These are phyloP conservation scores for Pachypsylla venusta DNA, from an alignment of 1,140 invertebrate genomes.

Conservation along the genomic window DNA sequence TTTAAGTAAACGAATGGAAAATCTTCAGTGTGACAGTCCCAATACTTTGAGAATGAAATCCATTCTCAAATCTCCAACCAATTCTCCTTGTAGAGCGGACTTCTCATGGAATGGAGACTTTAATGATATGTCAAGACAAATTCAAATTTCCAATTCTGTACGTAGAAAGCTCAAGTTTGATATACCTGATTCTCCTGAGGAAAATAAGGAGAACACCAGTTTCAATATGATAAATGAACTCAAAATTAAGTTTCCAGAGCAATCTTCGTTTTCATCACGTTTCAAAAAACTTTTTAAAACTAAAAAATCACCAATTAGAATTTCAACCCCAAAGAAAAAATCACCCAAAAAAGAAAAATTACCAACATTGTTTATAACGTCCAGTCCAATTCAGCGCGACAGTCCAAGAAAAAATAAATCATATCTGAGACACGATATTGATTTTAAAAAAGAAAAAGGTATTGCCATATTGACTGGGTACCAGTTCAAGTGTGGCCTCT, in stretches of 20 bases:
- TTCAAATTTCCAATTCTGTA: constrained; percentile 12
- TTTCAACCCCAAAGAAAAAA: neutral
- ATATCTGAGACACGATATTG: constrained; percentile 2
- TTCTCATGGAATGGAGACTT: constrained; percentile 1
- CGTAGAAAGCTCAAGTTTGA: constrained; percentile 24
- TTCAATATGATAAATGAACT: constrained; percentile 10
- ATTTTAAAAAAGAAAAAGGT: constrained; percentile 9
- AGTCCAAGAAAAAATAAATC: constrained; percentile 12
- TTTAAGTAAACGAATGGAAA: neutral
- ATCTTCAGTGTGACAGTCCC: neutral
- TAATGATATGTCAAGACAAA: neutral
- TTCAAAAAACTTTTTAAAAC: constrained; percentile 9
- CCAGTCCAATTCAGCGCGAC: constrained; percentile 11
- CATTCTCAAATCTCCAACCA: constrained; percentile 19
- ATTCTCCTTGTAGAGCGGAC: constrained; percentile 7
- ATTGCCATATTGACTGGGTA: neutral
- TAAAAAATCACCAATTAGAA: neutral
- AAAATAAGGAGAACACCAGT: constrained; percentile 17
- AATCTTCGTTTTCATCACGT: neutral
- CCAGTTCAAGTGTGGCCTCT: constrained; percentile 25
- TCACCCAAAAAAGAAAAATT: neutral
- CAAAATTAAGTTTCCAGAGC: constrained; percentile 11
- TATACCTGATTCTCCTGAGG: constrained; percentile 19
- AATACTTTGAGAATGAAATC: constrained; percentile 17
- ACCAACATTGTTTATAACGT: constrained; percentile 9